These are phyloP conservation scores for Drosophila triauraria DNA, from an alignment of 1,140 invertebrate genomes.

Conservation along the genomic window DNA sequence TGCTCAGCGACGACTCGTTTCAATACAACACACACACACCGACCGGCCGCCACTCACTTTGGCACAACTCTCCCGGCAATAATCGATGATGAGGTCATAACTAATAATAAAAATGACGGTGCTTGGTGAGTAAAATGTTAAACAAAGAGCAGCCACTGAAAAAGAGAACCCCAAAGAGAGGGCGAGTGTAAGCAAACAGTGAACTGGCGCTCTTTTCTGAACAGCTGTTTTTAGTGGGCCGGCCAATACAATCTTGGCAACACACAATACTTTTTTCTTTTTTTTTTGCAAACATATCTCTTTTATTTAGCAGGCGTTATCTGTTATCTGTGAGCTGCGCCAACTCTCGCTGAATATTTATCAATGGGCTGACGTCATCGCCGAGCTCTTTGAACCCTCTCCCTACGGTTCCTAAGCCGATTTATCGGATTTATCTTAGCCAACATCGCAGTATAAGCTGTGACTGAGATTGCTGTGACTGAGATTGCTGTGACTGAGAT, in stretches of 20 bases:
- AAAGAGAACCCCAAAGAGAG: slow-evolving; percentile 10
- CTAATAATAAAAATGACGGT: slow-evolving; percentile 85
- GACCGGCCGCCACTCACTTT: slow-evolving; percentile 4
- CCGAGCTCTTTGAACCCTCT: slow-evolving; percentile 56
- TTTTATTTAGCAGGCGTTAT: slow-evolving; percentile 19
- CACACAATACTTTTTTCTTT: slow-evolving; percentile 1
- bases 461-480: background rate
- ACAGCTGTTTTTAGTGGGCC: slow-evolving; percentile 77
- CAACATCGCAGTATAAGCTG: background rate
- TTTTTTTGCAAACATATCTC: slow-evolving; percentile 19
- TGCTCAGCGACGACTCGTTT: slow-evolving; percentile 71
- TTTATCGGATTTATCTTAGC: slow-evolving; percentile 13
- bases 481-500: background rate
- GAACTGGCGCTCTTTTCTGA: slow-evolving; percentile 4
- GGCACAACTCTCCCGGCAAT: slow-evolving; percentile 64
- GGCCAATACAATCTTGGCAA: slow-evolving; percentile 45
- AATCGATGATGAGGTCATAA: slow-evolving; percentile 85
- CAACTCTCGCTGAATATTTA: slow-evolving; percentile 51
- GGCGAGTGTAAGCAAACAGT: slow-evolving; percentile 3
- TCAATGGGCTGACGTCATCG: slow-evolving; percentile 60
- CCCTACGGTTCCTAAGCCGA: slow-evolving; percentile 8
- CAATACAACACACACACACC: slow-evolving; percentile 56
- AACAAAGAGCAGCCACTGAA: slow-evolving; percentile 51
- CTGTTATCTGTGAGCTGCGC: slow-evolving; percentile 45
- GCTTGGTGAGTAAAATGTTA: slow-evolving; percentile 50